Conservation (phyloP, 1,140 invertebrate genomes). For the Penaeus indicus region DNA sequence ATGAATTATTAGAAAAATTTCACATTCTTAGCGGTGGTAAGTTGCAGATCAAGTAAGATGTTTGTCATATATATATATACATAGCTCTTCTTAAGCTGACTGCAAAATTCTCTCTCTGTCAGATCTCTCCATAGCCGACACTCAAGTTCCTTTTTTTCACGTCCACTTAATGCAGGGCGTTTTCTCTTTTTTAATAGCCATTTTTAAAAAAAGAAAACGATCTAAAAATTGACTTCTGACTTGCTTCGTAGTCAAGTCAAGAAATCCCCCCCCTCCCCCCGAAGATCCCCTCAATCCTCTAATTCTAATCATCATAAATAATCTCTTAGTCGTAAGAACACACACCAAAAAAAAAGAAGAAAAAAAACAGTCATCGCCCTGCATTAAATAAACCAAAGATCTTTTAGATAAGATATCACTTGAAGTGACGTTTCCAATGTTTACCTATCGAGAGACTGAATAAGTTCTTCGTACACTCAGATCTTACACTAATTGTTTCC, state of each 20-base stretch:
- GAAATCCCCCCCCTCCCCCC: no score
- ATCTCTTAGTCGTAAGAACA: neutral
- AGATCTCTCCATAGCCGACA: conserved; percentile 30
- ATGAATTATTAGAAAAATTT: conserved; percentile 65
- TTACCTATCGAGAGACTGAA: conserved; percentile 54
- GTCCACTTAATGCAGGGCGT: no score
- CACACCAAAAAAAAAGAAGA: neutral
- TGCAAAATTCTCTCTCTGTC: conserved; percentile 53
- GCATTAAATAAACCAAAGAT: conserved; percentile 15
- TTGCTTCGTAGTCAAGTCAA: no score
- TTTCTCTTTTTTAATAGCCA: no score
- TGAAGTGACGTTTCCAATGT: conserved; percentile 12
- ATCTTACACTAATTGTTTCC: conserved; percentile 38
- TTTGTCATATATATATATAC: conserved; percentile 36
- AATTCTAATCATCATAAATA: neutral
- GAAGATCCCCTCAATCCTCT: no score
- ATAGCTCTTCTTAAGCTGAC: conserved; percentile 59
- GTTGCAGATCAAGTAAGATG: conserved; percentile 57
- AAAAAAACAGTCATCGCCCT: conserved; percentile 27
- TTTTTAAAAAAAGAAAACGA: conserved; percentile 1
- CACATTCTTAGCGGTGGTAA: conserved; percentile 65
- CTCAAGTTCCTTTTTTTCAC: no score
- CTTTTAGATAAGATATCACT: neutral
- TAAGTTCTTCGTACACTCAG: conserved; percentile 36
- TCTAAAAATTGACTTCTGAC: neutral